These are phyloP conservation scores for Drosophila prolongata DNA, from an alignment of 2,888 invertebrate genomes.

Conservation along the genomic window DNA sequence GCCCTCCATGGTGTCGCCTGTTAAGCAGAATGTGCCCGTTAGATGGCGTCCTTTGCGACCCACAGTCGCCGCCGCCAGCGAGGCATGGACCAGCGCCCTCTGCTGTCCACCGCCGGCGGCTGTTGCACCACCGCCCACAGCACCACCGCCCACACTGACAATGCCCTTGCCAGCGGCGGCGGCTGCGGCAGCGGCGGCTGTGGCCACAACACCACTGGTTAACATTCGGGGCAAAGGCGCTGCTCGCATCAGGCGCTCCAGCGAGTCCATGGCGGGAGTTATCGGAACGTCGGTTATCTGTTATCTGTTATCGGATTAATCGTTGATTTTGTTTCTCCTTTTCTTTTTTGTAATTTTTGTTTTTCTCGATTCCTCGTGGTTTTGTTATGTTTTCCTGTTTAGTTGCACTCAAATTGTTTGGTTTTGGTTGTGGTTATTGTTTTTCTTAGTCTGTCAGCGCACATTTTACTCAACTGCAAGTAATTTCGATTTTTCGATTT, in stretches of 20 bases:
- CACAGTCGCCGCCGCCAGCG: constrained; percentile 88
- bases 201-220: constrained; percentile 83
- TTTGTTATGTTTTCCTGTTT: constrained; percentile 11
- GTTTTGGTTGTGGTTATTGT: constrained; percentile 28
- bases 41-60: constrained; percentile 92
- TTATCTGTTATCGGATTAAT: constrained; percentile 3
- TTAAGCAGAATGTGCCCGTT: constrained; percentile 94
- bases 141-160: constrained; percentile 82
- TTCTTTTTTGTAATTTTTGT: constrained; percentile 19
- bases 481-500: constrained; percentile 23
- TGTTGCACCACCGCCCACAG: constrained; percentile 87
- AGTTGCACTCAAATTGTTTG: constrained; percentile 15
- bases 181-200: constrained; percentile 73
- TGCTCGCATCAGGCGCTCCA: constrained; percentile 92
- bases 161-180: constrained; percentile 75
- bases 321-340: constrained; percentile 24
- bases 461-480: constrained; percentile 51
- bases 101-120: constrained; percentile 83
- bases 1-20: constrained; percentile 96
- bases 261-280: constrained; percentile 88
- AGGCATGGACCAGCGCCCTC: constrained; percentile 91
- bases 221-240: constrained; percentile 88
- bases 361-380: constrained; percentile 16
- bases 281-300: neutral
- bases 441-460: constrained; percentile 36